These are phyloP conservation scores for Rhea pennata DNA, from an alignment of 2,113 vertebrate species.

Conservation along the genomic window DNA sequence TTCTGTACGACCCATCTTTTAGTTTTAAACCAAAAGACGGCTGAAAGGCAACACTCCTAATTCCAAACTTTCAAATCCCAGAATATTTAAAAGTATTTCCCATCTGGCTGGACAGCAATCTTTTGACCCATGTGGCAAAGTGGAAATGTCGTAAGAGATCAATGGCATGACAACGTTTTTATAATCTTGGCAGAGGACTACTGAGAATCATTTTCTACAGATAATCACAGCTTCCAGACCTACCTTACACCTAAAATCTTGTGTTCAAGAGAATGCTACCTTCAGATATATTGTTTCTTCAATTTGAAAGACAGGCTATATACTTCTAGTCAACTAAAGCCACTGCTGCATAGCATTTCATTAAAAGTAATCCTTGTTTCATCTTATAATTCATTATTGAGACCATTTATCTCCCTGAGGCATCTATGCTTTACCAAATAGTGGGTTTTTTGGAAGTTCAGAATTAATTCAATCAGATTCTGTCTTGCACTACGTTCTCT, in stretches of 20 bases:
- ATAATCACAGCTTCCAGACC: background rate
- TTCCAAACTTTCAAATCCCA: background rate
- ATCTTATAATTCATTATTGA: background rate
- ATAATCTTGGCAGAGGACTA: background rate
- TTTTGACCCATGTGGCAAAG: background rate
- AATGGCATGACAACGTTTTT: fast-evolving
- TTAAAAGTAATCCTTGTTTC: background rate
- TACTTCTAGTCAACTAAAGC: background rate
- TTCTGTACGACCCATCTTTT: background rate
- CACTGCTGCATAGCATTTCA: background rate
- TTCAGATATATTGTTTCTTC: background rate
- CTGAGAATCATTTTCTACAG: background rate
- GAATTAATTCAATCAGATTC: background rate
- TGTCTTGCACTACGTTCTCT: background rate
- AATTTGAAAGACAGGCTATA: background rate
- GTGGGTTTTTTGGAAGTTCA: background rate
- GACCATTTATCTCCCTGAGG: background rate
- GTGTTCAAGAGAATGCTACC: background rate
- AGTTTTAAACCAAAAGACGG: background rate
- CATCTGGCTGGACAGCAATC: background rate
- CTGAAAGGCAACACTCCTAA: background rate
- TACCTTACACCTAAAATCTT: background rate
- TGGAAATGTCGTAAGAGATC: background rate
- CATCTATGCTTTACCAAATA: background rate
- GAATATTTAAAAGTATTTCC: background rate